These are phyloP conservation scores for Lagothrix lagotricha DNA, from an alignment of 2,797 vertebrate species.

Conservation along the genomic window DNA sequence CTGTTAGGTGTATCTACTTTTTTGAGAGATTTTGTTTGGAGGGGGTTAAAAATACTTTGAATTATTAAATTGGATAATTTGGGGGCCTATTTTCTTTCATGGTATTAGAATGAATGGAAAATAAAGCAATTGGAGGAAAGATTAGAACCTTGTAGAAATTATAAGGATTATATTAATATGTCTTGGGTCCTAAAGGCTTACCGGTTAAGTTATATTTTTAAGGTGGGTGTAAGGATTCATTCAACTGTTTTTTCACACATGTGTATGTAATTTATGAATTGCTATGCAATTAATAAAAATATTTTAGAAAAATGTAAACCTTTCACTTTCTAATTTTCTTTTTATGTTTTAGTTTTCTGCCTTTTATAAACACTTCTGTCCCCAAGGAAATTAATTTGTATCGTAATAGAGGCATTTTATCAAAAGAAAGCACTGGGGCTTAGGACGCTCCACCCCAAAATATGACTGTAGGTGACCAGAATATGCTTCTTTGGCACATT, in stretches of 20 bases:
- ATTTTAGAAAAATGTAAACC: background rate
- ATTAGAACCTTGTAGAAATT: background rate
- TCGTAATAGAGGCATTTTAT: background rate
- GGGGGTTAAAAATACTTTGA: background rate
- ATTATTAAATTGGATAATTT: background rate
- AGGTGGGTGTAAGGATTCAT: background rate
- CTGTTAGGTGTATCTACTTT: background rate
- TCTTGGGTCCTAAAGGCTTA: background rate
- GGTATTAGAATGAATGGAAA: background rate
- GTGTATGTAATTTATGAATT: background rate
- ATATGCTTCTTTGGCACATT: background rate
- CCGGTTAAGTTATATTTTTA: background rate
- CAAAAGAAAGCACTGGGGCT: background rate
- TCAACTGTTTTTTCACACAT: background rate
- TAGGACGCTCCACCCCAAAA: background rate
- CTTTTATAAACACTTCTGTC: background rate
- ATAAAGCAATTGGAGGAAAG: background rate
- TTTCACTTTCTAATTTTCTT: background rate
- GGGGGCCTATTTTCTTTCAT: background rate
- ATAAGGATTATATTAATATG: background rate
- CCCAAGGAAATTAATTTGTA: background rate
- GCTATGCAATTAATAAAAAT: background rate
- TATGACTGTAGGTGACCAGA: background rate
- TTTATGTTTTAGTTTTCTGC: background rate
- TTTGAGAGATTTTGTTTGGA: background rate